phyloP scores from a whole-genome alignment of 2,888 invertebrate genomes.

The Sminthurides aquaticus region DNA sequence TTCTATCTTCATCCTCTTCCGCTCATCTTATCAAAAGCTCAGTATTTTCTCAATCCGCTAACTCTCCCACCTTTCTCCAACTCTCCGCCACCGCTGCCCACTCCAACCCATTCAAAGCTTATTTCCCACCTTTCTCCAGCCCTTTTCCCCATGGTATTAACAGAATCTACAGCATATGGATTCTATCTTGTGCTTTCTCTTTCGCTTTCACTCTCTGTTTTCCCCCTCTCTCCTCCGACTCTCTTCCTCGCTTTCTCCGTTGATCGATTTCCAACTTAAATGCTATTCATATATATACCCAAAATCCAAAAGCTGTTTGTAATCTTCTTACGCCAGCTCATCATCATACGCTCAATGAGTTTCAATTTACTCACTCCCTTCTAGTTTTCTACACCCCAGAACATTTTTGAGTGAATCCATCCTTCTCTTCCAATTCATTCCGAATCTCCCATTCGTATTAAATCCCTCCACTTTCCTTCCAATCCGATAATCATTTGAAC shows the following conservation, averaged over 20 bases:
- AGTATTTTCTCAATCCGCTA: not conserved
- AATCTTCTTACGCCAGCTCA: not conserved
- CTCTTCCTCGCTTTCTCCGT: too few relatives aligned
- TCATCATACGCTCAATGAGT: not conserved
- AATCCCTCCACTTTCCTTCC: not conserved
- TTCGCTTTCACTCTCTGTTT: too few relatives aligned
- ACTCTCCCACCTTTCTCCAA: not conserved
- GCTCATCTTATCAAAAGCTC: not conserved
- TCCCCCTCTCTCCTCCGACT: too few relatives aligned
- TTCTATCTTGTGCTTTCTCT: too few relatives aligned
- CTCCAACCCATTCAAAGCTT: too few relatives aligned
- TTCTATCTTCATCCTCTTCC: not conserved
- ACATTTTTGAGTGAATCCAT: too few relatives aligned
- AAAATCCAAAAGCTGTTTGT: not conserved
- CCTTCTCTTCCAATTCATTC: too few relatives aligned
- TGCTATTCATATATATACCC: not conserved
- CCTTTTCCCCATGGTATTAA: too few relatives aligned
- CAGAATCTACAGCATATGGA: too few relatives aligned
- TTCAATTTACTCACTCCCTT: not conserved
- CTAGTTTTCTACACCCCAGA: too few relatives aligned
- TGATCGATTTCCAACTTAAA: not conserved
- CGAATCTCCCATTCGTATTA: too few relatives aligned
- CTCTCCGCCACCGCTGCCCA: not conserved
- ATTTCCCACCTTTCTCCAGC: too few relatives aligned
- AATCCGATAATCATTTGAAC: not conserved